A percentile compares a stretch with the other conserved stretches of the same genome.
Conservation (phyloP, 2,797 vertebrate species). For the Numenius phaeopus region DNA sequence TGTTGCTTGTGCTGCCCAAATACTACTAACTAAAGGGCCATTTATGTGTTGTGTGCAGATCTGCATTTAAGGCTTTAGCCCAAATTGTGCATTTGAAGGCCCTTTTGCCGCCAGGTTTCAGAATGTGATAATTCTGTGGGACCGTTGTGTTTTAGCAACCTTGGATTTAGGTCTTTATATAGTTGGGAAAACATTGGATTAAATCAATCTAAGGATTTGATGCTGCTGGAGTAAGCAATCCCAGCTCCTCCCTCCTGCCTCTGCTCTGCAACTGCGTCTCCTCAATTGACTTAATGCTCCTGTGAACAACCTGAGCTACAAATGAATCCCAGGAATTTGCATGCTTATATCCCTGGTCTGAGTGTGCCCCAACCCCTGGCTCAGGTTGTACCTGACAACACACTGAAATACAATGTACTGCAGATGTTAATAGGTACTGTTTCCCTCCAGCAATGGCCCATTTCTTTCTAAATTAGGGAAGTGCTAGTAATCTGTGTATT, state of each 20-base stretch:
- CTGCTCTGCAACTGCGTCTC: background rate
- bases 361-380: no score
- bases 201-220: background rate
- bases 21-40: background rate
- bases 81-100: background rate
- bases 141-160: accelerated
- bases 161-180: background rate
- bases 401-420: background rate
- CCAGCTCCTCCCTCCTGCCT: background rate
- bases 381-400: background rate
- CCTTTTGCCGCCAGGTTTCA: background rate
- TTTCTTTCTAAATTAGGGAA: background rate
- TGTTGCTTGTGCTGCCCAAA: background rate
- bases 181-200: background rate
- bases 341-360: accelerated
- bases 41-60: background rate
- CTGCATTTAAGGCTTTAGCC: background rate
- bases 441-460: background rate
- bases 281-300: background rate
- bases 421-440: background rate
- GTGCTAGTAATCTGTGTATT: background rate
- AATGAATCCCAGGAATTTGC: background rate
- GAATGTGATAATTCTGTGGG: background rate
- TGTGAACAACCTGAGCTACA: background rate
- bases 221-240: background rate